These are phyloP conservation scores for Gorsachius goisagi DNA, from an alignment of 2,113 vertebrate species.

Conservation along the genomic window DNA sequence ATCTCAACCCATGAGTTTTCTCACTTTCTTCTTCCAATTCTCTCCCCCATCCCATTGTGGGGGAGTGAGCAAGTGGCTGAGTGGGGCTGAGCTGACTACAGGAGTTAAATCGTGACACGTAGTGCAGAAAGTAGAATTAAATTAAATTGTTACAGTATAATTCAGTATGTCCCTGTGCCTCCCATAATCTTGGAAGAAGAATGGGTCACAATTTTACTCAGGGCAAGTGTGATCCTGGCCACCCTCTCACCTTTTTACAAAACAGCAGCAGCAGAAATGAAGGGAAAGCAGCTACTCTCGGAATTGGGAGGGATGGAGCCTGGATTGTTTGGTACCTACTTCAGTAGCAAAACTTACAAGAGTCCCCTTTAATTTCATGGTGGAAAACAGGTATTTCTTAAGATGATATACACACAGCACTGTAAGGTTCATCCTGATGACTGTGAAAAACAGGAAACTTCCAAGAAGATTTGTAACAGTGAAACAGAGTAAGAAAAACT, in stretches of 20 bases:
- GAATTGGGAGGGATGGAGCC: not conserved
- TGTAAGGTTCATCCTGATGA: not conserved
- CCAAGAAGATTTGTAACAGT: not conserved
- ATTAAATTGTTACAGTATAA: not conserved
- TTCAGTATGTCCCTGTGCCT: not conserved
- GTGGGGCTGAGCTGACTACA: not conserved
- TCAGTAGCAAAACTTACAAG: not conserved
- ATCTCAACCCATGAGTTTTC: not conserved
- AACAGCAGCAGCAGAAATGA: not conserved
- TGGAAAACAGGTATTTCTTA: not conserved
- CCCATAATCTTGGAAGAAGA: not conserved
- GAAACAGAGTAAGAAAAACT: not conserved
- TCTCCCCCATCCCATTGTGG: rapidly evolving
- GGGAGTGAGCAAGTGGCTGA: rapidly evolving
- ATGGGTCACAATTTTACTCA: not conserved
- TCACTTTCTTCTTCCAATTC: not conserved
- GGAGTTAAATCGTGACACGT: not conserved
- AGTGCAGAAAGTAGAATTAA: not conserved
- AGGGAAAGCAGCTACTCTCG: not conserved
- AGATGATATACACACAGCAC: not conserved
- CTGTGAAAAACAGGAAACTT: not conserved
- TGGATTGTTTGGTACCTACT: not conserved
- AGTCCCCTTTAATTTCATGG: not conserved
- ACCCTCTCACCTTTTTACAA: not conserved
- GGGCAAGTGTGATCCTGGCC: not conserved